Conservation (phyloP, 64 coral and sea anemone species). For the Montipora efflorescens region DNA sequence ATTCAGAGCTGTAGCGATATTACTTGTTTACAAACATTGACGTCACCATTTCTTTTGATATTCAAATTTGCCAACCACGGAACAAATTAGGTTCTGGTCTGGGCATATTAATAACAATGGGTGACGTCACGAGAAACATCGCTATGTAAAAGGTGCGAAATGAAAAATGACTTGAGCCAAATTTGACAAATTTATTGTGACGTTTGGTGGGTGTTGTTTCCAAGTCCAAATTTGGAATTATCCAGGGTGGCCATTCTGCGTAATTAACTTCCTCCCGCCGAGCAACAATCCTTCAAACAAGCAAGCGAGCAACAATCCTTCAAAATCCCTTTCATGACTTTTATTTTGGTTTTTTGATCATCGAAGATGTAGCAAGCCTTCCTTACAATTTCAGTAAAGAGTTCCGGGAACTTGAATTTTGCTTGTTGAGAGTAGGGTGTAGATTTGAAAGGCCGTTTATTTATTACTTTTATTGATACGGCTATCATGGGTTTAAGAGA, state of each 20-base stretch:
- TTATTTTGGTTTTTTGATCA: slow-evolving; percentile 8
- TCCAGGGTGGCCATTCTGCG: slow-evolving; percentile 94
- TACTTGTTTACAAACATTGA: no score
- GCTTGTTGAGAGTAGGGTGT: slow-evolving; percentile 13
- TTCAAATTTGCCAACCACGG: no score
- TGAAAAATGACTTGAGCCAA: neutral
- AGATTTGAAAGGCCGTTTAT: slow-evolving; percentile 76
- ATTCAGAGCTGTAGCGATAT: no score
- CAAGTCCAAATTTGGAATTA: slow-evolving; percentile 86
- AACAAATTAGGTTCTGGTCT: no score
- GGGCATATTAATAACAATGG: no score
- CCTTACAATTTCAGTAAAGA: neutral
- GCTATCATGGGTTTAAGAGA: slow-evolving; percentile 95
- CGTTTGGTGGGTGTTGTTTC: neutral
- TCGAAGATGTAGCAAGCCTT: neutral
- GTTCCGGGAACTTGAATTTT: slow-evolving; percentile 19
- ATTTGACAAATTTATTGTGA: neutral
- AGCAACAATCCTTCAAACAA: neutral
- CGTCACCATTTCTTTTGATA: no score
- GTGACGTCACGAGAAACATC: no score
- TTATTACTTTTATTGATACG: slow-evolving; percentile 71
- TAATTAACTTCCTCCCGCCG: slow-evolving; percentile 73
- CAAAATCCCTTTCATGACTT: slow-evolving; percentile 67
- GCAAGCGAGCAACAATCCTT: slow-evolving; percentile 45
- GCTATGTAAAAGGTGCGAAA: no score